A percentile compares a stretch with the other conserved stretches of the same genome.
Evolutionary conservation across 2,113 vertebrate genomes (phyloP).

Genomic region (Dunckerocampus dactyliophorus): DNA sequence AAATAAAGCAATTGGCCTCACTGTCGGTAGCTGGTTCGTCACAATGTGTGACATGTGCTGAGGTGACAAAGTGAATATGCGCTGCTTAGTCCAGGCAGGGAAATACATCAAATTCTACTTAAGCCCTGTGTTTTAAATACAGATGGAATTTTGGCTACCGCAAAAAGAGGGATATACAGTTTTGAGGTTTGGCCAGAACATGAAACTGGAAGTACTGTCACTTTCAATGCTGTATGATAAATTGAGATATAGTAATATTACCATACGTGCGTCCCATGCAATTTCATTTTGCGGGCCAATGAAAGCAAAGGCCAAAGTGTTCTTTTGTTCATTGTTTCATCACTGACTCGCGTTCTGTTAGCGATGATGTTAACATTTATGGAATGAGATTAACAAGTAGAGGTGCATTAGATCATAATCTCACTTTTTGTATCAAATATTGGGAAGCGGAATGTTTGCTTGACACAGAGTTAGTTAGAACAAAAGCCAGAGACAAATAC

Average conservation of each 20-base stretch:
- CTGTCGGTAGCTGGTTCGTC: constrained; percentile 14
- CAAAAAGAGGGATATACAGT: not conserved
- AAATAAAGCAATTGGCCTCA: too few relatives aligned
- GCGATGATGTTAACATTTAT: constrained; percentile 44
- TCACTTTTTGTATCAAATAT: constrained; percentile 34
- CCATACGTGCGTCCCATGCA: constrained; percentile 29
- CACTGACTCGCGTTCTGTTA: constrained; percentile 44
- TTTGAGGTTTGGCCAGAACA: constrained; percentile 2
- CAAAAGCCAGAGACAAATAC: constrained; percentile 39
- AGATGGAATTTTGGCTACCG: not conserved
- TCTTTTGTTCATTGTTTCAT: constrained; percentile 52
- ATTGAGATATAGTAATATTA: constrained; percentile 23
- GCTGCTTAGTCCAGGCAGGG: not conserved
- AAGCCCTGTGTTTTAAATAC: not conserved
- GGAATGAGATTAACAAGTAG: constrained; percentile 21
- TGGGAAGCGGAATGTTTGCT: constrained; percentile 10
- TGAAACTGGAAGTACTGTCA: constrained; percentile 20
- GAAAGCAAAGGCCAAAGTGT: constrained; percentile 43
- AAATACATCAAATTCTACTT: constrained; percentile 2
- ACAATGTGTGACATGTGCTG: constrained; percentile 34
- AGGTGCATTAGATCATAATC: constrained; percentile 25
- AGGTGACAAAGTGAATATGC: constrained; percentile 6
- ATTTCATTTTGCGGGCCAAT: constrained; percentile 24
- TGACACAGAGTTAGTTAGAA: constrained; percentile 29
- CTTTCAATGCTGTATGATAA: constrained; percentile 28